A percentile compares a stretch with the other conserved stretches of the same genome.
Evolutionary conservation across 2,797 vertebrate species (phyloP).

Genomic region (Coendou prehensilis): DNA sequence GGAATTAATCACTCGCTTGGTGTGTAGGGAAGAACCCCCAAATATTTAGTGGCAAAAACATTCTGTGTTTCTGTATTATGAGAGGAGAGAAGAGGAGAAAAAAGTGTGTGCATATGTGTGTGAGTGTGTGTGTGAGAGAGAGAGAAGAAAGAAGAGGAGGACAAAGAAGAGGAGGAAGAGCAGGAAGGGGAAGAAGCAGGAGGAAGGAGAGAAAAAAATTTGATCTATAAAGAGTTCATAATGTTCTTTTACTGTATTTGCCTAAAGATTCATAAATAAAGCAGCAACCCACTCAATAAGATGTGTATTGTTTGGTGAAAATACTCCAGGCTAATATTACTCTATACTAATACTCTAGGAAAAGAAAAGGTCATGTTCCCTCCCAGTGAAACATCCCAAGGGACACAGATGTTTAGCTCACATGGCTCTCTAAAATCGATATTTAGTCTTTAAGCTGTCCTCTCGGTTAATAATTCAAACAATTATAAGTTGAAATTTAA

Average conservation of each 20-base stretch:
- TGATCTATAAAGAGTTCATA: background rate
- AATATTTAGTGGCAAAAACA: background rate
- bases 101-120: background rate
- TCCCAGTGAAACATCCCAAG: background rate
- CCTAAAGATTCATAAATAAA: slow-evolving; percentile 32
- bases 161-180: too few relatives aligned
- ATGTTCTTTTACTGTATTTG: slow-evolving; percentile 5
- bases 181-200: background rate
- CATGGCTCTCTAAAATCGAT: background rate
- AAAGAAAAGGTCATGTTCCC: background rate
- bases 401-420: background rate
- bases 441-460: background rate
- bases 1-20: background rate
- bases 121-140: background rate
- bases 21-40: background rate
- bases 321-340: background rate
- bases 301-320: background rate
- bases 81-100: background rate
- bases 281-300: background rate
- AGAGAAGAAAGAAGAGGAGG: background rate
- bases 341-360: background rate
- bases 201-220: background rate
- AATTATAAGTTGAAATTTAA: background rate
- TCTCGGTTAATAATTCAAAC: background rate
- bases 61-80: background rate